Base-by-base conservation (phyloP, 1,140 invertebrate species). In the Chelonus insularis region DNA sequence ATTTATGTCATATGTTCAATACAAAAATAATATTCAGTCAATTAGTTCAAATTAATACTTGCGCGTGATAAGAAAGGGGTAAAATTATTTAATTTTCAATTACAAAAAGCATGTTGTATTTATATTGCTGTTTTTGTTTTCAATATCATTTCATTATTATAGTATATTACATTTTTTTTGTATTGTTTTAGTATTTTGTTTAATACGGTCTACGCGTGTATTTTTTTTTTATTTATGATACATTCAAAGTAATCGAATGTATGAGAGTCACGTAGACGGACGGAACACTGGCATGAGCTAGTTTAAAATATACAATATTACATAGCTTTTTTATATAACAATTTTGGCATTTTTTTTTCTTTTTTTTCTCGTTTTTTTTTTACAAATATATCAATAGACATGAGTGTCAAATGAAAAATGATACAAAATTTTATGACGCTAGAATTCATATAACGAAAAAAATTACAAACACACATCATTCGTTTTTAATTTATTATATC, bases 21-120 rank as follows among this genome's bases (percentile, higher is more conserved):
- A 75, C 60, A 79, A 78, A 78, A 78, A 78, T 78, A 78, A 78
- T 77, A 77, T 71, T 79, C 74, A 76, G 75, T 79, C 76, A 63
- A 78, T 77, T 67, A 69, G 60, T 72, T 72, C 65, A 56, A 64
- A 73, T 75, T 72, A 73, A 75, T 75, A 73, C 67, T 74, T 66
- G 50, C 67, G 61, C 63, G 69, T 62, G 65, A 71, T 57, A 55
- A 61, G 37, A 50, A 25, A 52, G 56, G 69, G 65, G 65, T 63
- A 69, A 48, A 37, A 47, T 50, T n/a, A n/a, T n/a, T n/a, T n/a
- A n/a, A n/a, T n/a, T n/a, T n/a, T n/a, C n/a, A n/a, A 34, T 47
- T 59, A 39, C 32, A 50, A 51, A 41, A 64, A 54, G 45, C 55
- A 43, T 39, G 57, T 62, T 21, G 8, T 52, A 51, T 51, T 41